Evolutionary conservation across 2,113 vertebrate genomes (phyloP), one percentile per base, ranked within the genome.

Genomic region (Ciconia boyciana): DNA sequence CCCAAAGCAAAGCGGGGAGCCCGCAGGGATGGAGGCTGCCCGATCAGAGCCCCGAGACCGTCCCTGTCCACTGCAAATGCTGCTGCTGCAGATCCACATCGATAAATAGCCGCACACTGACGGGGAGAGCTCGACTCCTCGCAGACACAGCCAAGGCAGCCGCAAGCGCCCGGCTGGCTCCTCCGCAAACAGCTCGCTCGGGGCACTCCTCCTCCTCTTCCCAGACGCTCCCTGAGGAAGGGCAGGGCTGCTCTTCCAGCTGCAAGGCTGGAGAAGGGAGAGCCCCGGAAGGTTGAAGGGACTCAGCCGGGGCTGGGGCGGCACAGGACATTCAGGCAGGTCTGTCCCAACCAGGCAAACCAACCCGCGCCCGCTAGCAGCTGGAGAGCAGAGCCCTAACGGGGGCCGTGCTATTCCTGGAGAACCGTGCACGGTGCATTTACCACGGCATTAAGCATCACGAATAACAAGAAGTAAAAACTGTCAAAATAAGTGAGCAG

Each of bases 391-490:
- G 81, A 46, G 72, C 57, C 46, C 51, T 4, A 3, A 6, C 16
- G 1, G 24, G 22, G 9, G 11, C 31, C 10, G 1, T 1, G 24
- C 54, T 9, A 3, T 1, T 13, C 51, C 52, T 2, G 6, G 24
- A 24, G 55, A 24, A 18, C 8, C 1, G 1, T 49, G 25, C 2
- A 1, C 3, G 1, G 13, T 2, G 49, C 5, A 1, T 14, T 46
- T 7, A 31, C 10, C n/a, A 15, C 22, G 64, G 51, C 70, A 25
- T 7, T 24, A 10, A 54, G 29, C 28, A 48, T 18, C 39, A 21
- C 2, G 0, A 64, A 6, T 13, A 46, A 68, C 11, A 32, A 49
- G 36, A 6, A 57, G 29, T 9, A 18, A 66, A 49, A 32, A 44
- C 22, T 7, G 34, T 14, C 72, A 34, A 20, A 61, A 10, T 1